Evolutionary conservation across 1,140 invertebrate genomes (phyloP).

Genomic region (Elymnias hypermnestra): DNA sequence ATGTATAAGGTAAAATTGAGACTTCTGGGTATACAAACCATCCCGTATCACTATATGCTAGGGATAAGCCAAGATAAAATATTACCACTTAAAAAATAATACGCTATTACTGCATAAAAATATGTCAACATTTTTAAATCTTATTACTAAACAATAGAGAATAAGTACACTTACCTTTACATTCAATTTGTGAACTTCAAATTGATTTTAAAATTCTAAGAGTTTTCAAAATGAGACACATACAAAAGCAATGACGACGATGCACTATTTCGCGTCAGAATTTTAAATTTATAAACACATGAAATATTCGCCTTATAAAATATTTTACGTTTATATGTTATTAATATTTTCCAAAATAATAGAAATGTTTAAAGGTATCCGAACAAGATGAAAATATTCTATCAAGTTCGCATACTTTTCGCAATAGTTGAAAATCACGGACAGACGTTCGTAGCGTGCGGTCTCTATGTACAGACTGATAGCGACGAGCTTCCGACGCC

Average conservation of each 20-base stretch:
- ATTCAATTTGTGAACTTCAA: neutral
- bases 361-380: too few relatives aligned
- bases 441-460: conserved; percentile 12
- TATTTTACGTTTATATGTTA: too few relatives aligned
- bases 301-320: neutral
- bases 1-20: too few relatives aligned
- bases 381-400: neutral
- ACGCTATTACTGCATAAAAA: too few relatives aligned
- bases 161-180: conserved; percentile 3
- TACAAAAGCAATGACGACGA: neutral
- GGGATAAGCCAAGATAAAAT: too few relatives aligned
- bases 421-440: neutral
- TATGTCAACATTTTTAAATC: too few relatives aligned
- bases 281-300: neutral
- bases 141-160: too few relatives aligned
- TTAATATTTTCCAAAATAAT: too few relatives aligned
- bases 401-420: neutral
- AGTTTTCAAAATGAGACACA: too few relatives aligned
- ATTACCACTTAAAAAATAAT: too few relatives aligned
- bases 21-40: too few relatives aligned
- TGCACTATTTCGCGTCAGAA: neutral
- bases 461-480: conserved; percentile 16
- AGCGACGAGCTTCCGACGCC: conserved; percentile 9
- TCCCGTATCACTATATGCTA: too few relatives aligned
- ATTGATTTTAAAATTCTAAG: neutral